A percentile compares a stretch with the other conserved stretches of the same genome.
These are phyloP conservation scores for Sesia apiformis DNA, from an alignment of 2,888 invertebrate genomes.

Conservation along the genomic window DNA sequence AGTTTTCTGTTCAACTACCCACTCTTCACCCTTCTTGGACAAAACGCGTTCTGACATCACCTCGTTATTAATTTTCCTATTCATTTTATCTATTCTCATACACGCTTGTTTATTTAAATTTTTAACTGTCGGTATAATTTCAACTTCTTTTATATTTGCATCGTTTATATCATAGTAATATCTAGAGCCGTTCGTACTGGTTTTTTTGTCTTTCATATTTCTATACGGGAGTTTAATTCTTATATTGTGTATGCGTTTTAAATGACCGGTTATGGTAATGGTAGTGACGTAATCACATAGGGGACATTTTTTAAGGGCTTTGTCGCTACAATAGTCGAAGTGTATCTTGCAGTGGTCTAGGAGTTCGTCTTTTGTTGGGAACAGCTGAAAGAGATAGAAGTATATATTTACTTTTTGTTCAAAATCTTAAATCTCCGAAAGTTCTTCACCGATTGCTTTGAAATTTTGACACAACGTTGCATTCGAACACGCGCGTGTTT, in stretches of 20 bases:
- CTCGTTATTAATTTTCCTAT: conserved; percentile 23
- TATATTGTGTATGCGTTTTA: conserved; percentile 27
- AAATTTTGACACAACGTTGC: too few relatives aligned
- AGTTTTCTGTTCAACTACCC: conserved; percentile 41
- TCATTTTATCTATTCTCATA: conserved; percentile 33
- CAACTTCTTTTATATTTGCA: conserved; percentile 22
- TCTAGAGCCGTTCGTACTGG: conserved; percentile 20
- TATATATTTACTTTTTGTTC: not conserved
- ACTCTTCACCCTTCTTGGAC: conserved; percentile 39
- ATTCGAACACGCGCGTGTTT: too few relatives aligned
- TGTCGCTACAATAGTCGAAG: conserved; percentile 42
- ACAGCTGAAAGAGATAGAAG: conserved; percentile 34
- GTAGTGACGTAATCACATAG: conserved; percentile 38
- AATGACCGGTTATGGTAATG: conserved; percentile 24
- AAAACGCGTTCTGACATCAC: conserved; percentile 35
- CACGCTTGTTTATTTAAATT: conserved; percentile 39
- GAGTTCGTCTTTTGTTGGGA: conserved; percentile 35
- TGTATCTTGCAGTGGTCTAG: conserved; percentile 43
- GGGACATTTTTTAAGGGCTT: conserved; percentile 46
- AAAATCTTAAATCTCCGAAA: too few relatives aligned
- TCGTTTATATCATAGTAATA: conserved; percentile 34
- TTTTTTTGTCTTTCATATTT: conserved; percentile 23
- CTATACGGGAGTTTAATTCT: conserved; percentile 22
- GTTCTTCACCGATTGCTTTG: too few relatives aligned
- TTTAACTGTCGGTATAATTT: conserved; percentile 49